Evolutionary conservation across 2,888 invertebrate genomes (phyloP).

Genomic region (Rutpela maculata): DNA sequence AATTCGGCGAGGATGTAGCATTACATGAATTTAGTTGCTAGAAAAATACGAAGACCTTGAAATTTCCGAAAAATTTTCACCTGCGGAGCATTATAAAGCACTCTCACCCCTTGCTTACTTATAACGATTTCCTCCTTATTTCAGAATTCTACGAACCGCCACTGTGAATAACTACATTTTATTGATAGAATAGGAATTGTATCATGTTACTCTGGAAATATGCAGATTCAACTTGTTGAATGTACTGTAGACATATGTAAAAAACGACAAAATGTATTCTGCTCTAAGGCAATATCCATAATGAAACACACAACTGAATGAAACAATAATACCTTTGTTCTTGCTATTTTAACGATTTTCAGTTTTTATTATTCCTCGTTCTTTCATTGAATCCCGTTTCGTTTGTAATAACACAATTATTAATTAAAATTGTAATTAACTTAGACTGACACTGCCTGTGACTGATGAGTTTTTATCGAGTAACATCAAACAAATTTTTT

Average conservation of each 20-base stretch:
- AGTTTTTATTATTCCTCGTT: background rate
- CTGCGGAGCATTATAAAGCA: too few species aligned
- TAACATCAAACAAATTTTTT: background rate
- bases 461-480: background rate
- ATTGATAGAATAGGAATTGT: too few species aligned
- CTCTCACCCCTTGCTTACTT: too few species aligned
- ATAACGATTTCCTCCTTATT: too few species aligned
- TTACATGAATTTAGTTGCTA: too few species aligned
- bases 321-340: background rate
- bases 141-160: too few species aligned
- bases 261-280: background rate
- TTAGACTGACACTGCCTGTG: background rate
- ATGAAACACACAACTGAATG: too few species aligned
- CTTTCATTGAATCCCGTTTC: background rate
- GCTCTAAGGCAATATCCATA: background rate
- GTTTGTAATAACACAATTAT: slow-evolving; percentile 7
- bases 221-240: background rate
- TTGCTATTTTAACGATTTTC: background rate
- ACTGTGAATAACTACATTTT: too few species aligned
- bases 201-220: background rate
- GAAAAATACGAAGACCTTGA: too few species aligned
- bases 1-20: too few species aligned
- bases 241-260: background rate
- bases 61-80: too few species aligned
- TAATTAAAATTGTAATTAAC: slow-evolving; percentile 3